phyloP scores from a whole-genome alignment of 1,140 invertebrate genomes.

The Ruditapes philippinarum region DNA sequence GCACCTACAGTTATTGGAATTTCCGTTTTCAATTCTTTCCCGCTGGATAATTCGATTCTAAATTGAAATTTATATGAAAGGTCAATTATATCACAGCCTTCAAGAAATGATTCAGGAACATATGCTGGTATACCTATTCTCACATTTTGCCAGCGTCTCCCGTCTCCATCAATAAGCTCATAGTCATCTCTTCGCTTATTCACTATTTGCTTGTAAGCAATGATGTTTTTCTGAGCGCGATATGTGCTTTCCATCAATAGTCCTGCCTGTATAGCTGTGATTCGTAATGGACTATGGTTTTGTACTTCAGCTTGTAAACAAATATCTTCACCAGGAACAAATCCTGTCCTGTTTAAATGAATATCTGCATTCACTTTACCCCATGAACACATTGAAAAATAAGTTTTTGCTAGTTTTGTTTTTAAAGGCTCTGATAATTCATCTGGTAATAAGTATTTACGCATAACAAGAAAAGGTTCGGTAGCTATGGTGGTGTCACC shows the following conservation, averaged over 20 bases:
- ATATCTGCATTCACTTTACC: constrained; percentile 80
- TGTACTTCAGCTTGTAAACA: constrained; percentile 82
- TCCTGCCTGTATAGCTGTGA: constrained; percentile 82
- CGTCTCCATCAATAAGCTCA: constrained; percentile 82
- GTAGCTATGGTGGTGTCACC: constrained; percentile 81
- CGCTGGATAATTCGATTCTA: constrained; percentile 80
- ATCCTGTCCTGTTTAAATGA: constrained; percentile 77
- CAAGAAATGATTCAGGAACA: constrained; percentile 84
- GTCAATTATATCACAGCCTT: constrained; percentile 85
- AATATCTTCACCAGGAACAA: constrained; percentile 84
- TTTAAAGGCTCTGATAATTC: constrained; percentile 43
- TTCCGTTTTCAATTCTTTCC: constrained; percentile 76
- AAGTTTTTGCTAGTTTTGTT: constrained; percentile 70
- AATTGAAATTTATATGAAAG: constrained; percentile 84
- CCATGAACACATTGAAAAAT: constrained; percentile 76
- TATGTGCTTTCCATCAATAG: constrained; percentile 83
- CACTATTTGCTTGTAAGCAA: constrained; percentile 82
- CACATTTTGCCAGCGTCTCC: constrained; percentile 84
- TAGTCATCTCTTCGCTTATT: constrained; percentile 84
- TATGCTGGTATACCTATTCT: constrained; percentile 84
- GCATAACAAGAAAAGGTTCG: constrained; percentile 84
- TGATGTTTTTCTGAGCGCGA: constrained; percentile 79
- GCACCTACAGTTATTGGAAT: constrained; percentile 80
- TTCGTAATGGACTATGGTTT: constrained; percentile 78
- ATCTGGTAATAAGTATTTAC: constrained; percentile 71